These are phyloP conservation scores for Setipinna tenuifilis DNA, from an alignment of 2,797 vertebrate genomes.

Conservation along the genomic window DNA sequence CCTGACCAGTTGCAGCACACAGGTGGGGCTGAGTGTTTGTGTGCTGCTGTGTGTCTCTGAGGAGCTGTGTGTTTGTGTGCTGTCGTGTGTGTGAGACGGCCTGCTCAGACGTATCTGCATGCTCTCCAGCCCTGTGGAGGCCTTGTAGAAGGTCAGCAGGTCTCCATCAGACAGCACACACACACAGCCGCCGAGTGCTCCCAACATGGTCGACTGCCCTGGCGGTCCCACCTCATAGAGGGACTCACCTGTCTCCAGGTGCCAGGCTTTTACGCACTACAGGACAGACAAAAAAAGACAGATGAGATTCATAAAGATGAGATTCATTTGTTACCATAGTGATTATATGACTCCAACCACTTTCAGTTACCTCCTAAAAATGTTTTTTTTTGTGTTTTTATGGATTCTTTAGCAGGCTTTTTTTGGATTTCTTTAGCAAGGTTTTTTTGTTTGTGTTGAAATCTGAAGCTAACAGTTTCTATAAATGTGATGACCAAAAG, in stretches of 20 bases:
- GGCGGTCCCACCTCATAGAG: constrained; percentile 58
- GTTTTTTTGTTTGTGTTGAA: no score
- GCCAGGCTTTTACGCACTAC: constrained; percentile 75
- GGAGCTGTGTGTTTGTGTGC: constrained; percentile 36
- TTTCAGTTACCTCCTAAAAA: background rate
- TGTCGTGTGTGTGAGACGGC: background rate
- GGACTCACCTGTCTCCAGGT: constrained; percentile 66
- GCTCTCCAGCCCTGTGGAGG: constrained; percentile 40
- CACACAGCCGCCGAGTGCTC: constrained; percentile 63
- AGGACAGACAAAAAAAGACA: background rate
- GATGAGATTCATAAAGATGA: background rate
- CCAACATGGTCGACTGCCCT: constrained; percentile 57
- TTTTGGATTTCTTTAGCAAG: no score
- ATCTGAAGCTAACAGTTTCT: background rate
- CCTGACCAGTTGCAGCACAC: constrained; percentile 59
- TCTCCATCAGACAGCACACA: constrained; percentile 63
- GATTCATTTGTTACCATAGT: background rate
- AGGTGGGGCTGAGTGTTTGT: constrained; percentile 48
- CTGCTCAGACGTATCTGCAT: constrained; percentile 52
- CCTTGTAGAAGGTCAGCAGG: constrained; percentile 64
- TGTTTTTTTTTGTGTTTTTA: background rate
- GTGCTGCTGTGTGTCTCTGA: constrained; percentile 36
- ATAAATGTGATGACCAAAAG: background rate
- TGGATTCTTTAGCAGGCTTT: background rate
- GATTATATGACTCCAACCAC: background rate